Conservation (phyloP, 1,140 invertebrate species). For the Popillia japonica region DNA sequence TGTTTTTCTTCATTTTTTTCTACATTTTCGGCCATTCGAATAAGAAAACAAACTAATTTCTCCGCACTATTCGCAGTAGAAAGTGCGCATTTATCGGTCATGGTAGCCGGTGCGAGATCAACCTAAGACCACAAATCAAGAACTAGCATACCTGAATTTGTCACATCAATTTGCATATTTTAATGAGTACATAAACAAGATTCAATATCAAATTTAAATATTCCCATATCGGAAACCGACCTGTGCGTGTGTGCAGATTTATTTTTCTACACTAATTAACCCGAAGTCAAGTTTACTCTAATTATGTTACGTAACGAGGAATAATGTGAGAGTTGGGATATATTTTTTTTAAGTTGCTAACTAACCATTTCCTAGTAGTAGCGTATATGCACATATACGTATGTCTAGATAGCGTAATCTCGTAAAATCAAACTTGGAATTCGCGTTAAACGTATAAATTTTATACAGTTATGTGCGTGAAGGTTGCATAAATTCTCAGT, state of each 20-base stretch:
- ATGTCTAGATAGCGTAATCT: neutral
- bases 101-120: neutral
- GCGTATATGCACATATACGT: neutral
- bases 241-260: neutral
- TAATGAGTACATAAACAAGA: neutral
- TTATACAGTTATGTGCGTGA: neutral
- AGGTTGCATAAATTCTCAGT: neutral
- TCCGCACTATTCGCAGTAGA: no score
- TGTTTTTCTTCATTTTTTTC: no score
- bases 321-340: neutral
- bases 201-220: neutral
- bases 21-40: no score
- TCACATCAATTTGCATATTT: neutral
- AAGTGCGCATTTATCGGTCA: no score
- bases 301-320: neutral
- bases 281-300: constrained; percentile 6
- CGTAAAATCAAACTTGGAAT: constrained; percentile 9
- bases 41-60: no score
- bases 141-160: neutral
- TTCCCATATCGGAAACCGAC: neutral
- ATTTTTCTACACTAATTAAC: neutral
- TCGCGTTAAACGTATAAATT: neutral
- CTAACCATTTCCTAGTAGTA: neutral
- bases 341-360: no score
- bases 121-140: neutral